A percentile compares a stretch with the other conserved stretches of the same genome.
Evolutionary conservation across 2,113 vertebrate genomes (phyloP).

Genomic region (Campylomormyrus numenius): DNA sequence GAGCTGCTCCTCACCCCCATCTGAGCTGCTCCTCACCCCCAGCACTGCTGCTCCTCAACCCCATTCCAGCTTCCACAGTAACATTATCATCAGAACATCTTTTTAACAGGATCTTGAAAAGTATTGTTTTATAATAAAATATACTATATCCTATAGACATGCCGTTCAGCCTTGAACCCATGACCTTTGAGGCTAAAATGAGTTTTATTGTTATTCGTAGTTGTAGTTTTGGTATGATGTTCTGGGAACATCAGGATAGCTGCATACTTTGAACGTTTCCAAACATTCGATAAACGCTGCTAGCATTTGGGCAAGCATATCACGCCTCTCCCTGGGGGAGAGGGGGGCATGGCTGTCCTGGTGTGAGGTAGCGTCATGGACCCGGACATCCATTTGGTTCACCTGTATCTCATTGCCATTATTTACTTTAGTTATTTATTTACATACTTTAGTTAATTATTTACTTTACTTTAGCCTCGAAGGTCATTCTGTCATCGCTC

Average conservation of each 20-base stretch:
- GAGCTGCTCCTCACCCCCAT: not conserved
- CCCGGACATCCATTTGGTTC: not conserved
- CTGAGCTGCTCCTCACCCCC: too few species aligned
- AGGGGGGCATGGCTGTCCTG: not conserved
- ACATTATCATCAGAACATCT: not conserved
- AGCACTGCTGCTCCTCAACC: not conserved
- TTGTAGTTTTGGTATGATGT: not conserved
- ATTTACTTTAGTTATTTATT: too few species aligned
- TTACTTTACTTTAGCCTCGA: too few species aligned
- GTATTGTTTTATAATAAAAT: not conserved
- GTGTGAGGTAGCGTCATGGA: not conserved
- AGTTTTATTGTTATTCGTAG: not conserved
- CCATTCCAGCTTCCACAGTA: not conserved
- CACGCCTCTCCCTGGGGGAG: not conserved
- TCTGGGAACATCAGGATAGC: not conserved
- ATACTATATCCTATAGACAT: not conserved
- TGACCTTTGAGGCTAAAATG: not conserved
- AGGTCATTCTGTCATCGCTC: not conserved
- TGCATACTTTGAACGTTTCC: not conserved
- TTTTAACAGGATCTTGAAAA: not conserved
- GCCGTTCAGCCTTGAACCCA: not conserved
- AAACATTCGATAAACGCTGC: not conserved
- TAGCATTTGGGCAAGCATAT: not conserved
- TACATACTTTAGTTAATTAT: too few species aligned
- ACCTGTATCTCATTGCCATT: not conserved